Evolutionary conservation across 2,888 invertebrate genomes (phyloP).

Genomic region (Parasteatoda lunata): DNA sequence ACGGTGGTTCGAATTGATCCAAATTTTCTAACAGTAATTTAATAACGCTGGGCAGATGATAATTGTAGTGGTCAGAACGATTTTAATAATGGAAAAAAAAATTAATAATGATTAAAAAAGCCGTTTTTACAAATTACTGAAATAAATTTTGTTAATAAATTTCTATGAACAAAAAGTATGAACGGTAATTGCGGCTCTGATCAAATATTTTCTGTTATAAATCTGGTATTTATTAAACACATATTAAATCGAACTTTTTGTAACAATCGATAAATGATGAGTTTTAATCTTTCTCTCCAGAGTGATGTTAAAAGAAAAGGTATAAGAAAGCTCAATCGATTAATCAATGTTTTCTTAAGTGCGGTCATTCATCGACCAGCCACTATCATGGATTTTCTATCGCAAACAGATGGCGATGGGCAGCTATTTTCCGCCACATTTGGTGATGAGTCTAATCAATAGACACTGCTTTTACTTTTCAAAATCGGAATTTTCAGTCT

Average conservation of each 20-base stretch:
- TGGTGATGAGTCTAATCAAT: constrained; percentile 28
- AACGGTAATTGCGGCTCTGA: too few relatives aligned
- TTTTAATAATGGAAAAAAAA: too few relatives aligned
- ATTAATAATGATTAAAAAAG: too few relatives aligned
- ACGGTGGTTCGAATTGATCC: too few relatives aligned
- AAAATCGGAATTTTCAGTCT: constrained; percentile 10
- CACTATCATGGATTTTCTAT: constrained; percentile 50
- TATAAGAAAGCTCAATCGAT: constrained; percentile 49
- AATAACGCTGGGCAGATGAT: too few relatives aligned
- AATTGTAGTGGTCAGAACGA: too few relatives aligned
- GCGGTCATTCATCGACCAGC: constrained; percentile 51
- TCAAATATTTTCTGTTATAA: not conserved
- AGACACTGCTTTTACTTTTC: constrained; percentile 39
- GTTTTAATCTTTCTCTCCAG: constrained; percentile 36
- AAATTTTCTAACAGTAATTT: too few relatives aligned
- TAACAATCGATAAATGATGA: constrained; percentile 27
- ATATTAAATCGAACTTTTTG: not conserved
- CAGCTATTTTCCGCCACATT: constrained; percentile 35
- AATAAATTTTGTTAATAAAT: too few relatives aligned
- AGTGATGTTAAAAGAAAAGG: constrained; percentile 28
- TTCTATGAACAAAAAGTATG: too few relatives aligned
- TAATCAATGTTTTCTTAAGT: constrained; percentile 57
- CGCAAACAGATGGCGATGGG: constrained; percentile 34
- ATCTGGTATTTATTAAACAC: not conserved
- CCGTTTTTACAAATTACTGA: too few relatives aligned